Conservation (phyloP, 2,797 vertebrate species). For the Brotula barbata region DNA sequence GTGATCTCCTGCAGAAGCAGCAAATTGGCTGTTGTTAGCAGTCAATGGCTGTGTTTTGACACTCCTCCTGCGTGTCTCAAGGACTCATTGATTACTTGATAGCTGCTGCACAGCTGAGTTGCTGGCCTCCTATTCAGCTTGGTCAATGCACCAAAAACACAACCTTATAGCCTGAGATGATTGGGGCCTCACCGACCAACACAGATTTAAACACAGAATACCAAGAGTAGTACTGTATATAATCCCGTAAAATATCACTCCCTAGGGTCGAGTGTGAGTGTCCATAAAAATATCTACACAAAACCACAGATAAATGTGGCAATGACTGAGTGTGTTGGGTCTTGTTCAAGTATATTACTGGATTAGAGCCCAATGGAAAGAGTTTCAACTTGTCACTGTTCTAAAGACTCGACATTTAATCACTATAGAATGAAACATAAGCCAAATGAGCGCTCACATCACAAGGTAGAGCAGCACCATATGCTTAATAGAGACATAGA, state of each 20-base stretch:
- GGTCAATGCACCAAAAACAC: constrained; percentile 69
- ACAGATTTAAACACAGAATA: constrained; percentile 23
- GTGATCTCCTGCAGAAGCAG: constrained; percentile 67
- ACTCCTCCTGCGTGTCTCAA: constrained; percentile 68
- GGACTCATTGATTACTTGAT: constrained; percentile 77
- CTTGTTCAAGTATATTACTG: constrained; percentile 13
- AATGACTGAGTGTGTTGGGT: constrained; percentile 18
- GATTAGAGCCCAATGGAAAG: constrained; percentile 24
- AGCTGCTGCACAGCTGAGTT: constrained; percentile 62
- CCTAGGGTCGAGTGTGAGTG: constrained; percentile 10
- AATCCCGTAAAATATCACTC: constrained; percentile 19
- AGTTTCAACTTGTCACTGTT: constrained; percentile 20
- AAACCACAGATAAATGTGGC: constrained; percentile 10
- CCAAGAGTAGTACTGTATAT: constrained; percentile 4
- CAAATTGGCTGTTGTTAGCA: constrained; percentile 71
- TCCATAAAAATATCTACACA: constrained; percentile 3
- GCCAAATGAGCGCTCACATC: constrained; percentile 25
- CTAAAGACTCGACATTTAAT: constrained; percentile 17
- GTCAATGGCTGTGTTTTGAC: constrained; percentile 75
- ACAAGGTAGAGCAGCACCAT: constrained; percentile 22
- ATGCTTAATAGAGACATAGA: constrained; percentile 54
- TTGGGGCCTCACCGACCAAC: constrained; percentile 21
- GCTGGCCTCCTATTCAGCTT: constrained; percentile 62
- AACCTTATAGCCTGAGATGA: constrained; percentile 41
- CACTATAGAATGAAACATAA: constrained; percentile 17